Percentiles rank a stretch among this genome's conserved stretches.
Evolutionary conservation across 2,797 vertebrate genomes (phyloP).

Genomic region (Semotilus atromaculatus): DNA sequence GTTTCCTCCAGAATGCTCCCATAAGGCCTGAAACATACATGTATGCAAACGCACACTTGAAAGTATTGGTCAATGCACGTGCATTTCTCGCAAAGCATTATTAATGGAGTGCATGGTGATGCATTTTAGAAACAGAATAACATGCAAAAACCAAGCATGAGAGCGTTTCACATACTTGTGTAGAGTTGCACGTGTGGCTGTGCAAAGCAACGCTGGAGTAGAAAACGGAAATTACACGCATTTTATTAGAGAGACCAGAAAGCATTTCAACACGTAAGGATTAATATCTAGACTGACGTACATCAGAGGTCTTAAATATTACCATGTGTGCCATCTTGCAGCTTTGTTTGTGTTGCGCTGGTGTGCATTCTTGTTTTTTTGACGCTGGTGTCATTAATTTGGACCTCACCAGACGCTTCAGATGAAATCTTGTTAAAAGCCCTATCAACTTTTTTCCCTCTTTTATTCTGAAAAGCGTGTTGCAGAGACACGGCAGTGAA

Average conservation of each 20-base stretch:
- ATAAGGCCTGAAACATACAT: neutral
- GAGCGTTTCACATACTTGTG: neutral
- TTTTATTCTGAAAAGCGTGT: neutral
- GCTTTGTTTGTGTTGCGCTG: conserved; percentile 29
- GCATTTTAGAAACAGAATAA: neutral
- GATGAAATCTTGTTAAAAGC: conserved; percentile 40
- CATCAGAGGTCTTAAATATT: conserved; percentile 35
- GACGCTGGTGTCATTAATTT: conserved; percentile 32
- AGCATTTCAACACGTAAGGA: neutral
- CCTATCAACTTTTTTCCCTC: neutral
- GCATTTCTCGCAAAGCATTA: neutral
- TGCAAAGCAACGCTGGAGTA: neutral
- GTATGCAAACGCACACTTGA: neutral
- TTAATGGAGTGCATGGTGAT: neutral
- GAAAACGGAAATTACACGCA: neutral
- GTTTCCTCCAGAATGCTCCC: neutral
- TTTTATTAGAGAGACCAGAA: conserved; percentile 20
- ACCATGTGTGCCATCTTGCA: conserved; percentile 41
- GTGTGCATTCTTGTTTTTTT: conserved; percentile 30
- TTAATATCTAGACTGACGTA: conserved; percentile 11
- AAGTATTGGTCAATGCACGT: neutral
- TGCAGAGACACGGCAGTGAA: neutral
- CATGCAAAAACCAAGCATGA: neutral
- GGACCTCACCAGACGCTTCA: conserved; percentile 23
- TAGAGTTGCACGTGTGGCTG: neutral